Base-by-base conservation (phyloP, 2,888 invertebrate genomes). In the Drosophila macrospina region DNA sequence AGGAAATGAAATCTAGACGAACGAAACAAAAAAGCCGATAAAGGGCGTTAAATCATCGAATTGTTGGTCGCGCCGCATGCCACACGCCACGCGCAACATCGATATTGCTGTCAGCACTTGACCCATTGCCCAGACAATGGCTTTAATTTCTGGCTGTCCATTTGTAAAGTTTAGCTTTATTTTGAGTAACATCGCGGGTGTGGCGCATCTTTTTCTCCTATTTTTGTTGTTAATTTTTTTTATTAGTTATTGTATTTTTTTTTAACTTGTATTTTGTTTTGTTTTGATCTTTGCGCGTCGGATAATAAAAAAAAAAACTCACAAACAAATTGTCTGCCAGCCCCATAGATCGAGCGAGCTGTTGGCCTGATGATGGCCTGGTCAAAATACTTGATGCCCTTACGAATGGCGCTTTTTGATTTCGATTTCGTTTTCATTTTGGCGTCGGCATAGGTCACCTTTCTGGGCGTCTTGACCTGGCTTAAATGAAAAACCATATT, bases 401-500 rank as follows among this genome's bases (percentile, higher is more conserved):
- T 66, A 66, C 75, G 80, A 80, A 80, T 80, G 84, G 80, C 80
- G 80, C 71, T 77, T 56, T 86, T 74, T 64, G 70, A 68, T 74
- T 78, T 78, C 59, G 63, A 66, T 80, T 80, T 86, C 85, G 69
- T 80, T 78, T 84, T 74, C 45, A 50, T 69, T 45, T 45, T 37
- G 41, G 26, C 41, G 16, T 13, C 47, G 54, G 37, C 63, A 11
- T 59, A 51, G 80, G 80, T 81, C 80, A 86, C 64, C 86, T 84
- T 72, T 77, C 64, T 71, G 85, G 81, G 88, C 88, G 84, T 64
- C 84, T 74, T 88, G 89, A 85, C 85, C 89, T 71, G 85, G 52
- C 89, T 85, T 85, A 88, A 88, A 85, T 85, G 85, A 88, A 88
- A 87, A 85, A 79, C 80, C 87, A 85, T 84, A 86, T 88, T 85